Base-by-base conservation (phyloP, 2,888 invertebrate genomes). In the Cataglyphis rosenhaueri region DNA sequence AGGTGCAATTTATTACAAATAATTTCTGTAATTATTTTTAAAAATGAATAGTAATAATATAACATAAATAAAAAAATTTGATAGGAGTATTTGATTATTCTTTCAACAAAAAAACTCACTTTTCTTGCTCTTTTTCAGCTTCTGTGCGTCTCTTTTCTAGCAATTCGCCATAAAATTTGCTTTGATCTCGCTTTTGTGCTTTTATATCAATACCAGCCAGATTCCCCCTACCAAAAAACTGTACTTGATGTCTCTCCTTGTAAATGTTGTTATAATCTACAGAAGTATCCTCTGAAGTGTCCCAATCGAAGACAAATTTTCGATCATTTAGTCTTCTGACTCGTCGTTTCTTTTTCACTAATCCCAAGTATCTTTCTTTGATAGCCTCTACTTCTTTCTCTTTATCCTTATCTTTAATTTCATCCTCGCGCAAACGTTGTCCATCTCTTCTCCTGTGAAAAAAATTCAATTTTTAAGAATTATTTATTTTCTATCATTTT, bases 301-400 rank as follows among this genome's bases (percentile, higher is more conserved):
- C 99, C 99, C 99, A 99, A 95, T 99, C 99, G 95, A 99, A 99
- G 0, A 99, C 99, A 95, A 99, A 99, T 95, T 99, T 99, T 21
- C 99, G 96, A 94, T 99, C 99, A 95, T 99, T 99, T 61, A 99
- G 95, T 85, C 99, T 96, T 25, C 99, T 96, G 0, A 99, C 98
- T 82, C 99, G 95, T 18, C 99, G 96, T 93, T 98, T 98, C 93
- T 99, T 98, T 93, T 99, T 99, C 0, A 98, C 95, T 65, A 98
- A 96, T 0, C 99, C 99, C 73, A 99, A 95, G 94, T 99, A 99
- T 6, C 99, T 96, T 93, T 99, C 99, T 92, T 98, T 98, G 82
- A 99, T 99, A 0, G 99, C 99, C 95, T 98, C 98, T 64, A 97
- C 96, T 95, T 99, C 99, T 87, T 98, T 97, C 94, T 98, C 98